phyloP scores from a whole-genome alignment of 1,140 invertebrate species.

The Papilio glaucus region DNA sequence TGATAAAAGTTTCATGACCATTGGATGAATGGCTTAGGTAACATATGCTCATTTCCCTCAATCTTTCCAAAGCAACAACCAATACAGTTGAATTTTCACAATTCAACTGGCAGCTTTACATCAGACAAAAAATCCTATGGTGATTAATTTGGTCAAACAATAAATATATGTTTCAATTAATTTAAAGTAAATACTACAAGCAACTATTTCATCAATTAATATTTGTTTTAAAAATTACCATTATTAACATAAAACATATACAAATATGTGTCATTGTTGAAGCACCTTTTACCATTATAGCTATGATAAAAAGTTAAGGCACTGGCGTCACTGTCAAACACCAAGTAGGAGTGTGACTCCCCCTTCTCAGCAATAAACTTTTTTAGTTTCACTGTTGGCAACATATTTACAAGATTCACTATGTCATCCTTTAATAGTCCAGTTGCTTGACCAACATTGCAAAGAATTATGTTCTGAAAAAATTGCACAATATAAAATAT shows the following conservation, averaged over 20 bases:
- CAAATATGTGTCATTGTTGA: slow-evolving; percentile 50
- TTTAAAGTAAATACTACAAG: too few species aligned
- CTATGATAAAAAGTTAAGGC: slow-evolving; percentile 58
- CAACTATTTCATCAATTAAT: neutral
- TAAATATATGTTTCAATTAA: too few species aligned
- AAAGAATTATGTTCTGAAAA: slow-evolving; percentile 73
- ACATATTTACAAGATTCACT: slow-evolving; percentile 46
- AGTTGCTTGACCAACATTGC: slow-evolving; percentile 75
- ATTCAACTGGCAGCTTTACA: too few species aligned
- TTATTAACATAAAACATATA: slow-evolving; percentile 72
- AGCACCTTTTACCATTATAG: slow-evolving; percentile 61
- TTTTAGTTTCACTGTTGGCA: slow-evolving; percentile 44
- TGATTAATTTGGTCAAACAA: too few species aligned
- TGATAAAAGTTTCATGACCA: too few species aligned
- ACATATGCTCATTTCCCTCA: too few species aligned
- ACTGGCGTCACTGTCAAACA: slow-evolving; percentile 55
- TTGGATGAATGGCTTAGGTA: too few species aligned
- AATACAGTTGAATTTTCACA: too few species aligned
- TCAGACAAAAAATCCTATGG: too few species aligned
- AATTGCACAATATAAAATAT: slow-evolving; percentile 36
- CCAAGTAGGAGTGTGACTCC: slow-evolving; percentile 65
- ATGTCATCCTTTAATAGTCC: slow-evolving; percentile 63
- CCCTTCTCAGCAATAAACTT: slow-evolving; percentile 73
- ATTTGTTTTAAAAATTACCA: slow-evolving; percentile 50
- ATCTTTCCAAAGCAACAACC: too few species aligned